These are phyloP conservation scores for Beroe ovata DNA, from an alignment of 37 sponge, comb jelly and placozoan species.

Conservation along the genomic window DNA sequence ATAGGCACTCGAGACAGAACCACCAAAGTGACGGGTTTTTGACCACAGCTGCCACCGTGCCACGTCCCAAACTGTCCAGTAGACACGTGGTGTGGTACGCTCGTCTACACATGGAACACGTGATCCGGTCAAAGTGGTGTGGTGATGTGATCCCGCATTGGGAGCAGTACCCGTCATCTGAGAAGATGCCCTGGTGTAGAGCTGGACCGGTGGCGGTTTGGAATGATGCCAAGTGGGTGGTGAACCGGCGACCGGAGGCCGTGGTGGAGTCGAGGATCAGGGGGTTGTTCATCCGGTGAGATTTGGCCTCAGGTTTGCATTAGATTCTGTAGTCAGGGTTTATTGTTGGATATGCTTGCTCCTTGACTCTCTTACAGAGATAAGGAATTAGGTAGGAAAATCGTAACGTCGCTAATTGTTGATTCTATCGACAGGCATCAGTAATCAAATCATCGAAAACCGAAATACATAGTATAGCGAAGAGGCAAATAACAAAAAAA, in stretches of 20 bases:
- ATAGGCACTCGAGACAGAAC: constrained; percentile 60
- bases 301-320: no score
- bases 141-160: background rate
- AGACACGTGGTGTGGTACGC: constrained; percentile 26
- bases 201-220: background rate
- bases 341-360: no score
- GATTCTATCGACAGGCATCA: no score
- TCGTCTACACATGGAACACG: background rate
- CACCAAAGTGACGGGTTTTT: constrained; percentile 40
- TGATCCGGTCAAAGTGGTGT: constrained; percentile 31
- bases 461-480: no score
- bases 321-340: no score
- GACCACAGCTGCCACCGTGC: background rate
- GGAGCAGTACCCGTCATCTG: background rate
- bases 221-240: background rate
- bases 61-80: background rate
- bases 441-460: no score
- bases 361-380: no score
- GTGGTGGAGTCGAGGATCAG: background rate
- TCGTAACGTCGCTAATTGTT: no score
- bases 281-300: constrained; percentile 60
- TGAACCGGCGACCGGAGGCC: constrained; percentile 19
- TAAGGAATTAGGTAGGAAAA: no score
- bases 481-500: no score
- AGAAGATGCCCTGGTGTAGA: constrained; percentile 32